Evolutionary conservation across 2,888 invertebrate species (phyloP), one percentile per base, ranked within the genome.

Genomic region (Cephus sareptanus): DNA sequence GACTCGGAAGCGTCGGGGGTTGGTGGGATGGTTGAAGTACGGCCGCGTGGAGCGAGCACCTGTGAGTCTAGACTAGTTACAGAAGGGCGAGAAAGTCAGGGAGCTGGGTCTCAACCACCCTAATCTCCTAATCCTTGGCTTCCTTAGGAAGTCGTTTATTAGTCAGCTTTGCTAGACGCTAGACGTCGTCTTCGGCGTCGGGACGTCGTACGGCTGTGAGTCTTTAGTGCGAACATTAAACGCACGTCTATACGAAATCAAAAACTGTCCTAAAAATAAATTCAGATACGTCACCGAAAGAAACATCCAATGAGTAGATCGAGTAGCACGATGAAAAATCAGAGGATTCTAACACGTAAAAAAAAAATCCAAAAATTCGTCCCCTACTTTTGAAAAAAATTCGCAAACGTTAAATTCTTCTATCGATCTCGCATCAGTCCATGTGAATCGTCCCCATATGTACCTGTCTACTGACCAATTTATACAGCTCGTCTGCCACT

Each of bases 131-230:
- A 91, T 90, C 91, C 90, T 89, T 86, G 82, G 89, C 89, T 91
- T 91, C 91, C 91, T 91, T 90, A 88, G 91, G 91, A 91, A 91
- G 91, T 91, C 91, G 89, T 91, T 91, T 90, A 89, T 91, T 91
- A 91, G 90, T 89, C 87, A 86, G 86, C 85, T 84, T 82, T 82
- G 82, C 81, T 83, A 83, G 81, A 78, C 83, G 84, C 82, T 85
- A 82, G 78, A 81, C 85, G 83, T 83, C 84, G 76, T 81, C 12
- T 35, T 35, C 79, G 79, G 79, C 83, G 71, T 31, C 71, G 71
- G 23, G 56, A 56, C 56, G 56, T 56, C 56, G 56, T 23, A 56
- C 56, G 56, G 56, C 56, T 56, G 31, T 35, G 70, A 35, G 35
- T 35, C 70, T 75, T 34, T 34, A 69, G 37, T 75, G 40, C 71